Base-by-base conservation (phyloP, 2,113 vertebrate genomes). In the Lophius piscatorius region DNA sequence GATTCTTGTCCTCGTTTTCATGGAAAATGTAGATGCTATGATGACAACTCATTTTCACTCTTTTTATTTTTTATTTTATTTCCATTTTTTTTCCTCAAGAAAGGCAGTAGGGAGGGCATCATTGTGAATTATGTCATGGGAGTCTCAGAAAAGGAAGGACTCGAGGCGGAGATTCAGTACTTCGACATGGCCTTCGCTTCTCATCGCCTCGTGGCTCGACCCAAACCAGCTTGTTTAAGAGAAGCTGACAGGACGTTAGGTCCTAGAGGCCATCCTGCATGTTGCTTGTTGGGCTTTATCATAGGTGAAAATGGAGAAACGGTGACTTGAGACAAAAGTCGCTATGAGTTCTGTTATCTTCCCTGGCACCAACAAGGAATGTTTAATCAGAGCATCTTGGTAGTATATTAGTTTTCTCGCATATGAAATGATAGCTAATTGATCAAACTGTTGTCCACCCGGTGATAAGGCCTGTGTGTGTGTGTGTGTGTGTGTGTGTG, bases 231-330 rank as follows among this genome's bases (percentile, higher is more conserved):
- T 75, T 28, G 11, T 76, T 54, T 74, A 46, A 63, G 63, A 76
- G 69, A 20, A 34, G 36, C 64, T 55, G 65, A 54, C 62, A 83
- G 69, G 69, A 76, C 72, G 59, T 44, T 24, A 40, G 64, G 45
- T 57, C 73, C 79, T 74, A 39, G 55, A 48, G 59, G 72, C 59
- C 72, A 61, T 74, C 59, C 63, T 66, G 47, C 24, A 28, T 39
- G 72, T 45, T 69, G 71, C 63, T 54, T 26, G 16, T 21, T 20
- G 42, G 26, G 48, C n/a, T 18, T 51, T 23, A 50, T 47, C 40
- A 26, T 5, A 50, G 60, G 58, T 33, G 10, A 52, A 73, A 54
- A 29, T 1, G 21, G 9, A 52, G 17, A 34, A 14, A 21, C 7
- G 26, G n/a, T n/a, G n/a, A n/a, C 29, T 9, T 3, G 50, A 12